These are phyloP conservation scores for Onychomys leucogaster DNA, from an alignment of 2,797 vertebrate species.

Conservation along the genomic window DNA sequence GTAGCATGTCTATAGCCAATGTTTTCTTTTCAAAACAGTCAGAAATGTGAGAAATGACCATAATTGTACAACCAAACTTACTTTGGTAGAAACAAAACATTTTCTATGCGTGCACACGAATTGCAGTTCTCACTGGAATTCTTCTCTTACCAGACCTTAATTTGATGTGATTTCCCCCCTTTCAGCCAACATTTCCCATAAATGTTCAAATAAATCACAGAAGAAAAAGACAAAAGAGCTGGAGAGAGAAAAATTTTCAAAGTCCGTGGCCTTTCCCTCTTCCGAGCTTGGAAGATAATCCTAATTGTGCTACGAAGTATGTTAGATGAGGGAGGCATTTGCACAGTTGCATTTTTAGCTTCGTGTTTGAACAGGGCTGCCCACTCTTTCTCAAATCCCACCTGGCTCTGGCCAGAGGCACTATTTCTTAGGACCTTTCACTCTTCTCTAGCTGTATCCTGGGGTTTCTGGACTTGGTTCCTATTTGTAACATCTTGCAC, in stretches of 20 bases:
- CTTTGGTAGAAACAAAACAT: slow-evolving; percentile 55
- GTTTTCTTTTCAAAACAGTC: slow-evolving; percentile 48
- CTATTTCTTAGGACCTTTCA: not conserved
- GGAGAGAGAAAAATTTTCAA: not conserved
- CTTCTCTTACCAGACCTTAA: slow-evolving; percentile 8
- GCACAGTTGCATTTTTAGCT: not conserved
- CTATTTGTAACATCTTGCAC: not conserved
- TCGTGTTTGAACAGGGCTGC: not conserved
- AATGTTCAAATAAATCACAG: not conserved
- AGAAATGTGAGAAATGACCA: slow-evolving; percentile 63
- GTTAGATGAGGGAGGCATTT: not conserved
- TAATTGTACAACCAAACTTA: not conserved
- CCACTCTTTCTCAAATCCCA: not conserved
- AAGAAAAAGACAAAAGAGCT: not conserved
- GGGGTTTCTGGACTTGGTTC: not conserved
- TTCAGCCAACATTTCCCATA: not conserved
- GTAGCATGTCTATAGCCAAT: slow-evolving; percentile 13
- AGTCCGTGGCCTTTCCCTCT: not conserved
- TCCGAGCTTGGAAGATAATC: not conserved
- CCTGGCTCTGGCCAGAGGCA: not conserved
- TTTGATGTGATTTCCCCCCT: slow-evolving; percentile 50
- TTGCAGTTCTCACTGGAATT: not conserved
- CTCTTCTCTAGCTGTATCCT: not conserved
- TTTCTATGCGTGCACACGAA: not conserved
- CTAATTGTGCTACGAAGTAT: not conserved